Evolutionary conservation across 1,140 invertebrate genomes (phyloP).

Genomic region (Colletes gigas): DNA sequence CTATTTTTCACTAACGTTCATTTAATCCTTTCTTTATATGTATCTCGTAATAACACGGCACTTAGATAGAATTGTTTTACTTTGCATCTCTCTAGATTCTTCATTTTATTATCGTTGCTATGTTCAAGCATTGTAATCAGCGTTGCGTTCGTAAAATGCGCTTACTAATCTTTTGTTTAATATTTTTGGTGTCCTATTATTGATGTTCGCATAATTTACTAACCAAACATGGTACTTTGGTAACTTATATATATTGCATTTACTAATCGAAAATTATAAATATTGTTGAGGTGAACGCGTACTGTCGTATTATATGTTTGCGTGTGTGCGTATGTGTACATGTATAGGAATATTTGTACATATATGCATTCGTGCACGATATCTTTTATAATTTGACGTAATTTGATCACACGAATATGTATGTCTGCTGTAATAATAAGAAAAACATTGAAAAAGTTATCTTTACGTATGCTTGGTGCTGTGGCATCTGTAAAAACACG

Average conservation of each 20-base stretch:
- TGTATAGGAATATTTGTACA: too few species aligned
- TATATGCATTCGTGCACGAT: neutral
- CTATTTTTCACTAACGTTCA: neutral
- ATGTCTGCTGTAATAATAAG: neutral
- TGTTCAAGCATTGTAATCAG: too few species aligned
- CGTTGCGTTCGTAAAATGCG: neutral
- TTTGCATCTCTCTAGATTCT: neutral
- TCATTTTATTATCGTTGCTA: too few species aligned
- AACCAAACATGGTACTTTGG: neutral
- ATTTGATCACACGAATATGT: too few species aligned
- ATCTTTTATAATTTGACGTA: neutral
- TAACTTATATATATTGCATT: neutral
- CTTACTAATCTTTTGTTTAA: neutral
- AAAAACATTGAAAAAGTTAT: constrained; percentile 3
- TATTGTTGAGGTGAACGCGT: neutral
- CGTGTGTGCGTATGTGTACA: too few species aligned
- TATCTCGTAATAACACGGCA: neutral
- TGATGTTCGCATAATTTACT: neutral
- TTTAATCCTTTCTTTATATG: neutral
- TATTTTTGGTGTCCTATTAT: neutral
- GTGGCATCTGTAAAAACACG: constrained; percentile 45
- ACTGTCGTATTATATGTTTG: neutral
- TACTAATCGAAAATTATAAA: neutral
- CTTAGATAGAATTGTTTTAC: neutral
- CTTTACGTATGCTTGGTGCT: neutral